Evolutionary conservation across 2,888 invertebrate genomes (phyloP).

Genomic region (Pseudeuparius sepicola): DNA sequence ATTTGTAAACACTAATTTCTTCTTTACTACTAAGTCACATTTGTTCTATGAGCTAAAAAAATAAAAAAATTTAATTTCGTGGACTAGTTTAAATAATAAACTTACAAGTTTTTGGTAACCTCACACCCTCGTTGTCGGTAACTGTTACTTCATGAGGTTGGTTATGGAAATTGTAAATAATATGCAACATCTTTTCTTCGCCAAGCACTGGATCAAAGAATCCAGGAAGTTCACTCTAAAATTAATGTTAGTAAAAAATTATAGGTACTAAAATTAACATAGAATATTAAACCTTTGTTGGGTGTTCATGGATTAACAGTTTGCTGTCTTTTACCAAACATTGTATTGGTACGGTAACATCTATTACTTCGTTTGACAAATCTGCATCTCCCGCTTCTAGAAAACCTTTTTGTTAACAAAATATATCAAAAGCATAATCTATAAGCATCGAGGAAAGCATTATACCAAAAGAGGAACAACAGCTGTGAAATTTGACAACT

Average conservation of each 20-base stretch:
- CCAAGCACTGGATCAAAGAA: conserved; percentile 95
- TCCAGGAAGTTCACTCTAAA: conserved; percentile 87
- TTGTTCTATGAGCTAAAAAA: conserved; percentile 36
- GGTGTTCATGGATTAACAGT: conserved; percentile 72
- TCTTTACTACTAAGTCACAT: conserved; percentile 31
- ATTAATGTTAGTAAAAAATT: conserved; percentile 27
- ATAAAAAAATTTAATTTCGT: conserved; percentile 14
- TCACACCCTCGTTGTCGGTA: conserved; percentile 68
- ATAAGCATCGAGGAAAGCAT: conserved; percentile 7
- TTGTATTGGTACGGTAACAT: conserved; percentile 92
- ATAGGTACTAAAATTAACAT: conserved; percentile 6
- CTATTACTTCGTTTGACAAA: conserved; percentile 53
- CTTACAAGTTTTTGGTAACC: conserved; percentile 67
- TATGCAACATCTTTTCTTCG: conserved; percentile 77
- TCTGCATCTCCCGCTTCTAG: conserved; percentile 25
- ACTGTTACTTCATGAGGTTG: conserved; percentile 70
- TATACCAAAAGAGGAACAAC: no score
- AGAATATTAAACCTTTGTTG: conserved; percentile 1
- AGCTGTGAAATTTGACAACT: no score
- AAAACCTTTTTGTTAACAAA: no score
- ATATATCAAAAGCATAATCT: conserved; percentile 18
- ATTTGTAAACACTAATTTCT: conserved; percentile 22
- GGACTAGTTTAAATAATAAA: no score
- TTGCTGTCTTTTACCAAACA: conserved; percentile 89
- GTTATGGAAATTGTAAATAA: conserved; percentile 78